phyloP scores from a whole-genome alignment of 2,888 invertebrate species.

The Metellina segmentata region DNA sequence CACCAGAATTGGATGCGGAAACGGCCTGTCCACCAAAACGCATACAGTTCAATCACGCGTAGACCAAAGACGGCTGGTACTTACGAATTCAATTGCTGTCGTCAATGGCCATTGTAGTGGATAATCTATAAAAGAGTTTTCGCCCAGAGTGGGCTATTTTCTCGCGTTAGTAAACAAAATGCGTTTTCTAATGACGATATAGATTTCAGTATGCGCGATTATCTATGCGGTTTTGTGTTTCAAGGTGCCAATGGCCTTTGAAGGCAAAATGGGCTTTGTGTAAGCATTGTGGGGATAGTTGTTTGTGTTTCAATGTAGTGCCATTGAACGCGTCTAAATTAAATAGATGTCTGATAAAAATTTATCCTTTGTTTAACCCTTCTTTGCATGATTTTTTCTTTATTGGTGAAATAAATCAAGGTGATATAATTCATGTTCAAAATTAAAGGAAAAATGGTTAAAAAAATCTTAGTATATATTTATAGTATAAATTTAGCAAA shows the following conservation, averaged over 20 bases:
- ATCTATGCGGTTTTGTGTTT: slow-evolving; percentile 10
- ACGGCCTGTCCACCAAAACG: slow-evolving; percentile 25
- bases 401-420: no score
- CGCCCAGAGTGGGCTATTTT: slow-evolving; percentile 35
- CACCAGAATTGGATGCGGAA: slow-evolving; percentile 56
- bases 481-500: no score
- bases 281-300: neutral
- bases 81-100: slow-evolving; percentile 58
- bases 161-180: slow-evolving; percentile 61
- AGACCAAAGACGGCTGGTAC: slow-evolving; percentile 5
- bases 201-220: slow-evolving; percentile 1
- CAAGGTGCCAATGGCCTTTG: slow-evolving; percentile 48
- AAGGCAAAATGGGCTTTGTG: neutral
- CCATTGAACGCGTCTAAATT: neutral
- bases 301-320: neutral
- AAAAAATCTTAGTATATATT: no score
- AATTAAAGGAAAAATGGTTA: no score
- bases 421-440: no score
- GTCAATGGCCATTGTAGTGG: slow-evolving; percentile 42
- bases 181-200: slow-evolving; percentile 25
- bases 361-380: neutral
- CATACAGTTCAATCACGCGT: slow-evolving; percentile 36
- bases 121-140: slow-evolving; percentile 37
- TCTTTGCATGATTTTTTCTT: no score
- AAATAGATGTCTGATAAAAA: neutral